Conservation (phyloP, 2,888 invertebrate species). For the Laspeyria flexula region DNA sequence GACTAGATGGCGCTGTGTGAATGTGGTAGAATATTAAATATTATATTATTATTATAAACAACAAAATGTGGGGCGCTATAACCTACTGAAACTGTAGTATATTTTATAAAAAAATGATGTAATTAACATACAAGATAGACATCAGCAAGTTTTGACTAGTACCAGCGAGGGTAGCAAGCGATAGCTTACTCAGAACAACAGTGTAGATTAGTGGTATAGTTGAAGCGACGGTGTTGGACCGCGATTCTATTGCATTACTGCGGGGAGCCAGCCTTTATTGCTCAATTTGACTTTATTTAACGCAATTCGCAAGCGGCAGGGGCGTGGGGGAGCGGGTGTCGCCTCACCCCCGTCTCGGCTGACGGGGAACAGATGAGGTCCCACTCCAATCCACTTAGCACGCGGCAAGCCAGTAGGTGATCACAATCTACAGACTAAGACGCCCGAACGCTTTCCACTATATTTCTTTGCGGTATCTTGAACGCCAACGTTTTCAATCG, state of each 20-base stretch:
- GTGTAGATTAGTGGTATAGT: conserved; percentile 76
- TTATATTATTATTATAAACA: too few species aligned
- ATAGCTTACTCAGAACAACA: conserved; percentile 33
- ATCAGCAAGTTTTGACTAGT: conserved; percentile 16
- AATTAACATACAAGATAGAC: too few species aligned
- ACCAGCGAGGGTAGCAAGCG: conserved; percentile 25
- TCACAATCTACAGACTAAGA: conserved; percentile 65
- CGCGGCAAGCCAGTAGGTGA: conserved; percentile 73
- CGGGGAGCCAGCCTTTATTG: conserved; percentile 82
- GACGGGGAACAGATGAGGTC: conserved; percentile 84
- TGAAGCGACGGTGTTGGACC: conserved; percentile 57
- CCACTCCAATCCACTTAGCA: conserved; percentile 84
- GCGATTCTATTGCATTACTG: conserved; percentile 80
- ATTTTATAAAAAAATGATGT: too few species aligned
- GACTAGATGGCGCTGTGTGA: too few species aligned
- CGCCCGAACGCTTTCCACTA: conserved; percentile 59
- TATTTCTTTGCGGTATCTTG: conserved; percentile 54
- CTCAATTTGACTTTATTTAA: conserved; percentile 87
- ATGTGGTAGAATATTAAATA: too few species aligned
- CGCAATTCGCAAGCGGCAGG: conserved; percentile 66
- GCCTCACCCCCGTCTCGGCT: conserved; percentile 59
- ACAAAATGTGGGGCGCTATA: too few species aligned
- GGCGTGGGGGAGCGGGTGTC: conserved; percentile 38
- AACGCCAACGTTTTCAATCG: conserved; percentile 38
- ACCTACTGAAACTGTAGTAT: not conserved